Base-by-base conservation (phyloP, 2,797 vertebrate genomes). In the Anguilla obscura region DNA sequence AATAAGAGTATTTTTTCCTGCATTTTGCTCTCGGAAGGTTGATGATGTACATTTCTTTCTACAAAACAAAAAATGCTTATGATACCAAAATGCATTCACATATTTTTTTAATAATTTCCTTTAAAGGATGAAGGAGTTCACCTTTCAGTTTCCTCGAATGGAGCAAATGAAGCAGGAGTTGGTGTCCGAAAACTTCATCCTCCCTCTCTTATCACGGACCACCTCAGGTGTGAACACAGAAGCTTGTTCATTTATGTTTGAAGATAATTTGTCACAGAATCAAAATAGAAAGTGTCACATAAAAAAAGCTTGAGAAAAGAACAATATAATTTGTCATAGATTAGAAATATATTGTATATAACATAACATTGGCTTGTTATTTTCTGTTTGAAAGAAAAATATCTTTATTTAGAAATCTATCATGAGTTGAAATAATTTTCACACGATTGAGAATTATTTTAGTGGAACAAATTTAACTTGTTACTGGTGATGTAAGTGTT, bases 61-160 rank as follows among this genome's bases (percentile, higher is more conserved):
- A 27, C 6, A 9, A n/a, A 8, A 27, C 21, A n/a, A 4, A 27
- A n/a, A 24, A 27, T 30, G 6, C n/a, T 5, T 30, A 14, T 74
- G 9, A 2, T 36, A 36, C 30, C 63, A 69, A 69, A 69, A 33
- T 33, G 8, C 1, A 79, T 7, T 45, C 74, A 40, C 16, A 79
- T 36, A 82, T 48, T 50, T 50, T 30, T 85, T 52, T 18, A 14
- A 85, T 58, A 12, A 87, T 33, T n/a, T n/a, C 18, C 87, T 30
- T 30, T 3, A 45, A 89, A 96, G 96, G 85, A 89, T 95, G 50
- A 21, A 90, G 86, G 90, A 71, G 0, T 94, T 95, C 60, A 87
- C 66, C 85, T 27, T 85, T 4, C 90, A 84, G 1, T 94, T 92
- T 76, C 48, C 88, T 1, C 1, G 85, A 18, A 92, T 93, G 91